Evolutionary conservation across 2,797 vertebrate species (phyloP).

Genomic region (Neopelma chrysocephalum): DNA sequence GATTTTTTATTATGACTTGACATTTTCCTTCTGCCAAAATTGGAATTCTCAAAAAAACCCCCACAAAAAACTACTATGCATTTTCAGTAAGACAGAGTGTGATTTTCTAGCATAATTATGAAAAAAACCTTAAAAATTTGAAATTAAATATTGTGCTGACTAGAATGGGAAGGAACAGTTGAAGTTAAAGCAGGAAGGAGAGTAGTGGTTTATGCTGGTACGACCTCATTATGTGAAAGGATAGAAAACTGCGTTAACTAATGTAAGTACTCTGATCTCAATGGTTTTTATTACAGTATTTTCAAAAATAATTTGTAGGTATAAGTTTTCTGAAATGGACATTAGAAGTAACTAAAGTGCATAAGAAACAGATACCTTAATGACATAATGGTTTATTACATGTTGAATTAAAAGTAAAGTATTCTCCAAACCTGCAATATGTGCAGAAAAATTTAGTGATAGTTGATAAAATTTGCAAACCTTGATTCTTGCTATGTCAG

Average conservation of each 20-base stretch:
- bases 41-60: background rate
- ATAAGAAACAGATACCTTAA: background rate
- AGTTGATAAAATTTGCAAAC: background rate
- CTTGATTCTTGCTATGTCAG: background rate
- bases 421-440: background rate
- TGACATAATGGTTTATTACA: background rate
- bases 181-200: background rate
- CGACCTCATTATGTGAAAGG: background rate
- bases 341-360: background rate
- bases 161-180: background rate
- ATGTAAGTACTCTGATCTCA: background rate
- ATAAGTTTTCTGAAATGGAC: background rate
- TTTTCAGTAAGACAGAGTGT: background rate
- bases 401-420: background rate
- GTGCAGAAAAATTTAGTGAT: background rate
- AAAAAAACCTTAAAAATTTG: background rate
- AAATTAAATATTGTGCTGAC: background rate
- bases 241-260: background rate
- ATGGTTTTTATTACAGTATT: background rate
- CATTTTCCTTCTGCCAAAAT: background rate
- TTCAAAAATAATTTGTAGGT: background rate
- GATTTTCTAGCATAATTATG: background rate
- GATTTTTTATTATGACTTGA: background rate
- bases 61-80: background rate
- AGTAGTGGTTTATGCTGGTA: background rate